phyloP scores from a whole-genome alignment of 2,113 vertebrate species.

The Catagonus wagneri region DNA sequence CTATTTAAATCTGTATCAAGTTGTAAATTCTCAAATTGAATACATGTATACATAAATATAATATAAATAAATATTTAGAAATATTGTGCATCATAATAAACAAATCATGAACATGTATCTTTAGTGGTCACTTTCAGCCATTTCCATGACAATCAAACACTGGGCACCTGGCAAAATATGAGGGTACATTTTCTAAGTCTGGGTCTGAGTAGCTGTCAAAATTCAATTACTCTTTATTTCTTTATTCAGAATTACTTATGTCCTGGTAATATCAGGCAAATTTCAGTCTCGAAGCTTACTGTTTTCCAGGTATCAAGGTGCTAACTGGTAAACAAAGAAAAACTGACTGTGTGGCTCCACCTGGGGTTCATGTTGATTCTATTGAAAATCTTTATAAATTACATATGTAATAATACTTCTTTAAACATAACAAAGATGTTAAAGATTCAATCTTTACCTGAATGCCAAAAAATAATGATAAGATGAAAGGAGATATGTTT shows the following conservation, averaged over 20 bases:
- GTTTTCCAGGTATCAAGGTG: background rate
- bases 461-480: background rate
- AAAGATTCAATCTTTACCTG: rapidly evolving
- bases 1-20: background rate
- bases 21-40: background rate
- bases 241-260: background rate
- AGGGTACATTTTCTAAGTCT: background rate
- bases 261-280: background rate
- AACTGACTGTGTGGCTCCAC: too few species aligned
- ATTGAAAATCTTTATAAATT: background rate
- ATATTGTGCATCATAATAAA: background rate
- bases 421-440: background rate
- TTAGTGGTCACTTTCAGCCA: background rate
- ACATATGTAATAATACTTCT: background rate
- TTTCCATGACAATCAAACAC: background rate
- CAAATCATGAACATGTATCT: background rate
- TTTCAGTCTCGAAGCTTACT: background rate
- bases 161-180: background rate
- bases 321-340: background rate
- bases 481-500: background rate
- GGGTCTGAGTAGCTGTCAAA: background rate
- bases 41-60: background rate
- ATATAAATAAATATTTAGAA: background rate
- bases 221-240: background rate
- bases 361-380: background rate